phyloP scores from a whole-genome alignment of 2,113 vertebrate species.

The Chionodraco myersi region DNA sequence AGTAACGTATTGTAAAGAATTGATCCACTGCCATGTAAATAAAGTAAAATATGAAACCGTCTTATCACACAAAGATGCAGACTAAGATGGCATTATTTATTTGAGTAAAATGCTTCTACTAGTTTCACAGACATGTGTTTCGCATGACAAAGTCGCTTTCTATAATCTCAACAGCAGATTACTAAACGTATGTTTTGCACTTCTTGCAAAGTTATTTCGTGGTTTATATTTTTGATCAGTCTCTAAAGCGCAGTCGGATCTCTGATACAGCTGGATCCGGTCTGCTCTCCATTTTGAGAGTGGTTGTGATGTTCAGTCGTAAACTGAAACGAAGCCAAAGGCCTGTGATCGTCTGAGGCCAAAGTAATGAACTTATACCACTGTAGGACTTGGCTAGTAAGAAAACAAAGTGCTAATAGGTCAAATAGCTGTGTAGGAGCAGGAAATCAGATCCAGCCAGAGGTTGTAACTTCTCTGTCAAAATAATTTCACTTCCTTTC shows the following conservation, averaged over 20 bases:
- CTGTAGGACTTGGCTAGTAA: not conserved
- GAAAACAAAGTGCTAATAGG: not conserved
- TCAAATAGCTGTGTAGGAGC: slow-evolving; percentile 10
- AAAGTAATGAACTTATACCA: not conserved
- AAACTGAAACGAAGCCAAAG: slow-evolving; percentile 30
- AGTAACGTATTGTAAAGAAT: not conserved
- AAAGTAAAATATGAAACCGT: not conserved
- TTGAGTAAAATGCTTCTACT: not conserved
- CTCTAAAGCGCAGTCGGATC: slow-evolving; percentile 18
- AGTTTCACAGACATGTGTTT: not conserved
- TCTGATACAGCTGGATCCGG: slow-evolving; percentile 55
- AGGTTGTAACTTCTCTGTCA: slow-evolving; percentile 9
- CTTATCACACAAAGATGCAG: not conserved
- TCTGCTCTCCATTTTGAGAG: slow-evolving; percentile 34
- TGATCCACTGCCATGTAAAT: not conserved
- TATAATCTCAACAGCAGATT: not conserved
- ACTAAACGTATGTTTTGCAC: slow-evolving; percentile 13
- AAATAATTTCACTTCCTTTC: not conserved
- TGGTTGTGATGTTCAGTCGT: slow-evolving; percentile 43
- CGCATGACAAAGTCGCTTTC: not conserved
- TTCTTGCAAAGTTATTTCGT: not conserved
- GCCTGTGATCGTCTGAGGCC: slow-evolving; percentile 20
- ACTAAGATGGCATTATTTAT: not conserved
- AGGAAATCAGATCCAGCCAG: slow-evolving; percentile 1
- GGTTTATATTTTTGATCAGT: slow-evolving; percentile 41